Base-by-base conservation (phyloP, 2,113 vertebrate genomes). In the Pomatostomus ruficeps region DNA sequence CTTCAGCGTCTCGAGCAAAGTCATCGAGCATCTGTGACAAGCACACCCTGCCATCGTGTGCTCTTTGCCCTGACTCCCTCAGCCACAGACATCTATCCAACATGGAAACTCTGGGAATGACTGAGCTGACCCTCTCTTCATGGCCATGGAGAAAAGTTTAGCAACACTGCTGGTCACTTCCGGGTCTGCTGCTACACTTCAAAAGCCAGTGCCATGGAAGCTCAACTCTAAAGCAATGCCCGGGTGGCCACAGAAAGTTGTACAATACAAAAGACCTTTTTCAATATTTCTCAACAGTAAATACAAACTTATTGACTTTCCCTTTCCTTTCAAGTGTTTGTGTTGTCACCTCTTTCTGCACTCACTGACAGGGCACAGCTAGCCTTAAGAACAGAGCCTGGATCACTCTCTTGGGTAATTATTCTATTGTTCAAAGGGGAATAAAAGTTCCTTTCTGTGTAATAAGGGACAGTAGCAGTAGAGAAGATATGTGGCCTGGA, bases 31-130 rank as follows among this genome's bases (percentile, higher is more conserved):
- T 83, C 93, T 93, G 63, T 96, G 94, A 96, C 36, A 82, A 95
- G 76, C 78, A 48, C 36, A 91, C 43, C 78, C 89, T 61, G n/a
- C 96, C 94, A 94, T 95, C 88, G 63, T 85, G 90, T 88, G 91
- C 85, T 85, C 94, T 96, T 96, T 92, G 79, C 76, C 88, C 85
- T 80, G 28, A 51, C 43, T 93, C 43, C 78, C 51, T 85, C 1
- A 46, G 93, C 88, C 78, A 59, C 89, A 94, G 93, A 74, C 51
- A n/a, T 65, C 78, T 33, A n/a, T 40, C 77, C 74, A 62, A 54
- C 62, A 40, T 62, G 63, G 72, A 83, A 96, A 65, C 0, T 63
- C 75, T 20, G 16, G 72, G 62, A 68, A 40, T 78, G 83, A 82
- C 71, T 0, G 3, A 85, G 63, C 74, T 93, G 58, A 62, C 38